Conservation (phyloP, 2,797 vertebrate species). For the Cyprinella venusta region DNA sequence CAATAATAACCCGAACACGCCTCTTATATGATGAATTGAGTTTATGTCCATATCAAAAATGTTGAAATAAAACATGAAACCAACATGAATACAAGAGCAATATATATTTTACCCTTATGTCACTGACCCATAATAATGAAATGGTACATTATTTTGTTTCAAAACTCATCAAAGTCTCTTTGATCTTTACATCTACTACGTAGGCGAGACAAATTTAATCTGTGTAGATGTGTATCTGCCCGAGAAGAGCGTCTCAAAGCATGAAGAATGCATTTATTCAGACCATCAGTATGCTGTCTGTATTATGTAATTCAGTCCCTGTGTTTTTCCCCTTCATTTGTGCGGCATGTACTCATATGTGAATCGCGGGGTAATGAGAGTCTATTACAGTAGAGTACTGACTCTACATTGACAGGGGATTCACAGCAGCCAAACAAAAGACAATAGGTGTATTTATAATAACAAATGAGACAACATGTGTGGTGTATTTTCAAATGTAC, state of each 20-base stretch:
- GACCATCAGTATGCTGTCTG: conserved; percentile 32
- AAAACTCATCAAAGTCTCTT: conserved; percentile 9
- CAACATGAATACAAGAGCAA: background rate
- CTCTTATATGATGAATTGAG: background rate
- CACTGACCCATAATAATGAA: background rate
- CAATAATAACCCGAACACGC: no score
- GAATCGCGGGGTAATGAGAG: conserved; percentile 31
- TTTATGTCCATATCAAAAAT: background rate
- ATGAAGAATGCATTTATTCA: conserved; percentile 44
- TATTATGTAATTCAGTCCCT: conserved; percentile 23
- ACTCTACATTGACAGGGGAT: background rate
- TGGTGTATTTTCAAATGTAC: conserved; percentile 19
- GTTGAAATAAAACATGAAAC: background rate
- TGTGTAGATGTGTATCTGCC: conserved; percentile 35
- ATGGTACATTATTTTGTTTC: background rate
- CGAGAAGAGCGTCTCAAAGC: conserved; percentile 19
- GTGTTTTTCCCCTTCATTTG: conserved; percentile 54
- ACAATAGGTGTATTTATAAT: conserved; percentile 43
- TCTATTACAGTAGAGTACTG: conserved; percentile 42
- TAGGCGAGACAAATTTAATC: background rate
- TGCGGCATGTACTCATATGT: conserved; percentile 30
- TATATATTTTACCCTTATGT: background rate
- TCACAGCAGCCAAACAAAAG: conserved; percentile 23
- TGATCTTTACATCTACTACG: background rate
- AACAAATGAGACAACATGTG: conserved; percentile 18